These are phyloP conservation scores for Zoanthus sansibaricus DNA, from an alignment of 92 coral and sea anemone genomes.

Conservation along the genomic window DNA sequence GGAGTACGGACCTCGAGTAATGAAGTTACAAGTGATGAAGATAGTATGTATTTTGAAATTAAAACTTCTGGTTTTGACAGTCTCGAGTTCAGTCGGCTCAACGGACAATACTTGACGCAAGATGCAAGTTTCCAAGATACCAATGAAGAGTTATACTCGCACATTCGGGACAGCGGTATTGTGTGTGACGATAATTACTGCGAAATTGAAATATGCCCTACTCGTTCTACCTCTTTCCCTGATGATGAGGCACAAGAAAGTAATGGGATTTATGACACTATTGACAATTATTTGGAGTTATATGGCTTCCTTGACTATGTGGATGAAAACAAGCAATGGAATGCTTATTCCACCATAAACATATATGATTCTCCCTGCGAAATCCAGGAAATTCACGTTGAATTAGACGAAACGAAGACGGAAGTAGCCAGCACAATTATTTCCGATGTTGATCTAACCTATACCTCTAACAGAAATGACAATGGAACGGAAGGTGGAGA, in stretches of 20 bases:
- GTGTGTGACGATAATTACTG: constrained; percentile 24
- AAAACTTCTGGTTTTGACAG: neutral
- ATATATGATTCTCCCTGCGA: constrained; percentile 24
- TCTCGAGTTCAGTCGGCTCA: neutral
- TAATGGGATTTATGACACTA: constrained; percentile 22
- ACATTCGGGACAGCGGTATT: constrained; percentile 39
- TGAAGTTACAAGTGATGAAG: neutral
- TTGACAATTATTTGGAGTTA: neutral
- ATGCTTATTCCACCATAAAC: constrained; percentile 13
- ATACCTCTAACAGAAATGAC: too few relatives aligned
- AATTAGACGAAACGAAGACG: neutral
- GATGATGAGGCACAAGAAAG: constrained; percentile 1
- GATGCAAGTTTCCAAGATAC: neutral
- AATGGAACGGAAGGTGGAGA: too few relatives aligned
- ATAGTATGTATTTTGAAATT: neutral
- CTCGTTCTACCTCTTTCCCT: neutral
- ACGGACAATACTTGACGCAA: neutral
- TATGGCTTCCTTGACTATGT: neutral
- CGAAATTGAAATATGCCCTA: neutral
- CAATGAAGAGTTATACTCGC: neutral
- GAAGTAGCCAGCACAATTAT: neutral
- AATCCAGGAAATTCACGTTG: constrained; percentile 1
- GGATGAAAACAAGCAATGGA: constrained; percentile 1
- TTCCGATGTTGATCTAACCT: neutral
- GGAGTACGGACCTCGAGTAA: neutral